phyloP scores from a whole-genome alignment of 1,140 invertebrate genomes.

The Cydia strobilella region DNA sequence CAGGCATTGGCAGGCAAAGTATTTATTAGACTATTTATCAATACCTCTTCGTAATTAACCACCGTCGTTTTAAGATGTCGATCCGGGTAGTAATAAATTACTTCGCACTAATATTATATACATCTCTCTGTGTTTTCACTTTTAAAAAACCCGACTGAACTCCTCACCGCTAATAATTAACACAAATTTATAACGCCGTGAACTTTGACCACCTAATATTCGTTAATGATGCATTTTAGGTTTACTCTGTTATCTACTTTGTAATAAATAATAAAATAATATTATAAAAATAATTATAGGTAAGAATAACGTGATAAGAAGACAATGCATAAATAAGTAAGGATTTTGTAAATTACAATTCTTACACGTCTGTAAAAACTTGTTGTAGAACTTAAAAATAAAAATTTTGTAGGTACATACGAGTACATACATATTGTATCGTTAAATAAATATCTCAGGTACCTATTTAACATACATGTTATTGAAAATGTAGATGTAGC shows the following conservation, averaged over 20 bases:
- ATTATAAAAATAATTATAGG: no score
- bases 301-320: no score
- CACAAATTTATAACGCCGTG: background rate
- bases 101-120: slow-evolving; percentile 4
- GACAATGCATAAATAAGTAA: no score
- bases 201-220: background rate
- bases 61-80: background rate
- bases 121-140: slow-evolving; percentile 27
- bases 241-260: background rate
- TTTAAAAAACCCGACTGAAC: slow-evolving; percentile 7
- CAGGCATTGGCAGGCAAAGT: background rate
- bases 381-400: no score
- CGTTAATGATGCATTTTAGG: background rate
- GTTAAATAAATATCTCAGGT: no score
- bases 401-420: no score
- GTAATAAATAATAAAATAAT: no score
- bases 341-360: no score
- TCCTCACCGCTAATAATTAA: background rate
- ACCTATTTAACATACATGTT: no score
- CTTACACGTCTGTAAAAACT: no score
- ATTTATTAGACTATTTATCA: slow-evolving; percentile 30
- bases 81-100: slow-evolving; percentile 5
- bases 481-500: no score
- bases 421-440: no score
- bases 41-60: slow-evolving; percentile 16